Percentiles rank a stretch among this genome's conserved stretches.
Evolutionary conservation across 2,113 vertebrate genomes (phyloP).

Genomic region (mouse (Mus musculus)): GRCm39 chr14:121448001-121448500

Average conservation of each 20-base stretch:
- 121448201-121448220: background rate
- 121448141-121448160: background rate
- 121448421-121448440: background rate
- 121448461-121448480: background rate
- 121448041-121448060: background rate
- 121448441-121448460: background rate
- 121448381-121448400: background rate
- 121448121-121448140: background rate
- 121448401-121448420: background rate
- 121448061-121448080: background rate
- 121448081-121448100: rapidly evolving
- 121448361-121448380: too few relatives aligned
- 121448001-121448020: rapidly evolving
- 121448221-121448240: background rate
- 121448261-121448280: background rate
- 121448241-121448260: too few relatives aligned
- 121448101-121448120: background rate
- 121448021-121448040: background rate
- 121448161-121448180: background rate
- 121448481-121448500: conserved; percentile 4
- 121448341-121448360: background rate
- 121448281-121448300: background rate
- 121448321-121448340: background rate
- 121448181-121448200: background rate
- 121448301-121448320: background rate